These are phyloP conservation scores for Oncorhynchus tshawytscha DNA, from an alignment of 2,113 vertebrate species.

Conservation along the genomic window DNA sequence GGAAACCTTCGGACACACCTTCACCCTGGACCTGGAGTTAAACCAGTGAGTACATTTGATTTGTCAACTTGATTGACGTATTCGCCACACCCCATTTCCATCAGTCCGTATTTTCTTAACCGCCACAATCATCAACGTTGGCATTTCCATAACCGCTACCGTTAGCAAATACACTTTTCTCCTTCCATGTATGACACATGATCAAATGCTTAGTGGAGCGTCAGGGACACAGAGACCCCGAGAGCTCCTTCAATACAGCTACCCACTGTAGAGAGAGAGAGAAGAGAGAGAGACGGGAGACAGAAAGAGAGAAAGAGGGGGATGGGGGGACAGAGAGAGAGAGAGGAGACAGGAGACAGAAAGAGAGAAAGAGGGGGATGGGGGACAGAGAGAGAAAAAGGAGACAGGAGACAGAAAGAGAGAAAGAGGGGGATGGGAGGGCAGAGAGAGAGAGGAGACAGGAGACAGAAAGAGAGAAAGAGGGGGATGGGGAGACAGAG, in stretches of 20 bases:
- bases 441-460: neutral
- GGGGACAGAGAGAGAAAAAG: no score
- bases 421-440: no score
- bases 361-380: no score
- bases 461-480: neutral
- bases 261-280: neutral
- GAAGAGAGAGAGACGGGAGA: no score
- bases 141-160: constrained; percentile 36
- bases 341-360: neutral
- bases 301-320: no score
- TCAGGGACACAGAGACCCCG: neutral
- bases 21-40: constrained; percentile 86
- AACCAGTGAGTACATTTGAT: constrained; percentile 82
- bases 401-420: no score
- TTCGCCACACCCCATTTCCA: neutral
- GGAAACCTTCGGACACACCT: constrained; percentile 80
- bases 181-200: constrained; percentile 36
- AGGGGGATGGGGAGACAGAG: no score
- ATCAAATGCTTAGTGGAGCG: constrained; percentile 10
- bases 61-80: neutral
- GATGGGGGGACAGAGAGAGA: neutral
- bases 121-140: constrained; percentile 51
- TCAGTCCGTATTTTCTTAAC: constrained; percentile 35
- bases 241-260: neutral
- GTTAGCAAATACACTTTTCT: constrained; percentile 23